phyloP scores from a whole-genome alignment of 1,140 invertebrate species.

The Drosophila gunungcola region DNA sequence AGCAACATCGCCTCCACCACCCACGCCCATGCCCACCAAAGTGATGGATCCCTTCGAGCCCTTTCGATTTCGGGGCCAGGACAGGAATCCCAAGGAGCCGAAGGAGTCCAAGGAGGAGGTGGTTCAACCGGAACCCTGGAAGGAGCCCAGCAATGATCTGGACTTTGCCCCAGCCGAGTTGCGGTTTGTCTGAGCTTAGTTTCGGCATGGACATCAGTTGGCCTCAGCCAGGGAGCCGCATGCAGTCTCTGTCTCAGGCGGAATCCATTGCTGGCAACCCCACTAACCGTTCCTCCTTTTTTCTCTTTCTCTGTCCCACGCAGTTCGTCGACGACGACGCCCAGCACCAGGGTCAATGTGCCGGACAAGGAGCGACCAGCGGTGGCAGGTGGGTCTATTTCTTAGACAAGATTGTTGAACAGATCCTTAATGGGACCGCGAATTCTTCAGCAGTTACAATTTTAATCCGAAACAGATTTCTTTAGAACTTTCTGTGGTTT shows the following conservation, averaged over 20 bases:
- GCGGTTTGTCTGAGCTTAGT: conserved; percentile 27
- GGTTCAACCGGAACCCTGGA: conserved; percentile 4
- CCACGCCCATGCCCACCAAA: background rate
- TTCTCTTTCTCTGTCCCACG: background rate
- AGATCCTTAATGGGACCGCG: background rate
- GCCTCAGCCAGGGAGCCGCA: conserved; percentile 47
- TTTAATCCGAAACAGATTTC: too few relatives aligned
- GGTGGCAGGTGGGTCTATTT: conserved; percentile 18
- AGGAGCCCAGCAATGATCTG: conserved; percentile 20
- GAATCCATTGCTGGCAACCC: background rate
- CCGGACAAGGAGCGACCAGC: conserved; percentile 32
- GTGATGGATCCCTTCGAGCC: conserved; percentile 29
- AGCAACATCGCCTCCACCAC: background rate
- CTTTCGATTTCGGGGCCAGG: conserved; percentile 26
- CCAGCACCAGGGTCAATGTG: conserved; percentile 21
- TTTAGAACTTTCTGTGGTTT: too few relatives aligned
- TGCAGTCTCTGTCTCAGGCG: conserved; percentile 42
- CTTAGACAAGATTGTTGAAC: background rate
- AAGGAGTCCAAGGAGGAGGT: too few relatives aligned
- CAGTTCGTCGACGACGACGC: conserved; percentile 7
- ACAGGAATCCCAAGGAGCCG: background rate
- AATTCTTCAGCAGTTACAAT: background rate
- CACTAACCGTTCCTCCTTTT: background rate
- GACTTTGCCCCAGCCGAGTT: background rate
- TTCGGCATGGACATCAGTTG: conserved; percentile 41